Conservation (phyloP, 2,113 vertebrate species). For the Myanophis thanlyinensis region DNA sequence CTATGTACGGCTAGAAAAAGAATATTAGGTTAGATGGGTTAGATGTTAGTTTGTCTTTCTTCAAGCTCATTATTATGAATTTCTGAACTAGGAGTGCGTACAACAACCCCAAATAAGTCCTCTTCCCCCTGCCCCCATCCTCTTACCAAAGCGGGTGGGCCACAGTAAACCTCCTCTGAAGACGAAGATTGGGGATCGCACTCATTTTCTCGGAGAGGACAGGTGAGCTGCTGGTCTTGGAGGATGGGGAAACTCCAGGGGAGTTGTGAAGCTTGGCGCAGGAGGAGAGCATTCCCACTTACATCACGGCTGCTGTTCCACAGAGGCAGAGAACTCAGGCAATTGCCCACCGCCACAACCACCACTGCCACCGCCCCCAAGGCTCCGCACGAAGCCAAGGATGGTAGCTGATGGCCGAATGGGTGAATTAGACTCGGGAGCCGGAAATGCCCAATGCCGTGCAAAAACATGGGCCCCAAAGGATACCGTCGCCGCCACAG, state of each 20-base stretch:
- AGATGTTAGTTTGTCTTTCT: background rate
- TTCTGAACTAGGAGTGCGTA: background rate
- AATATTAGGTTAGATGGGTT: background rate
- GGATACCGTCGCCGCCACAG: too few species aligned
- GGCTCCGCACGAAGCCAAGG: background rate
- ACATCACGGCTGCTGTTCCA: conserved; percentile 15
- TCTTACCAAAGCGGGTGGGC: conserved; percentile 89
- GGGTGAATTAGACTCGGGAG: background rate
- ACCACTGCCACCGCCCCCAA: background rate
- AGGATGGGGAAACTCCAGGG: conserved; percentile 60
- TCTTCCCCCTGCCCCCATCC: background rate
- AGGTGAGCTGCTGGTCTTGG: conserved; percentile 77
- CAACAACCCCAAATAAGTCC: background rate
- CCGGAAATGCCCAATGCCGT: background rate
- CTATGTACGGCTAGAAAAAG: background rate
- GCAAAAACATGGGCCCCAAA: background rate
- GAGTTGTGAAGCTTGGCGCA: conserved; percentile 41
- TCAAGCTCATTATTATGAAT: background rate
- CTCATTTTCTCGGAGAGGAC: conserved; percentile 83
- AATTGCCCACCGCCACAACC: background rate
- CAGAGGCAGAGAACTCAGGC: background rate
- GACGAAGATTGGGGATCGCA: conserved; percentile 83
- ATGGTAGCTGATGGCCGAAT: background rate
- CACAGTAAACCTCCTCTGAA: conserved; percentile 90
- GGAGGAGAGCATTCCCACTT: conserved; percentile 55